Base-by-base conservation (phyloP, 2,113 vertebrate genomes). In the Casuarius casuarius region DNA sequence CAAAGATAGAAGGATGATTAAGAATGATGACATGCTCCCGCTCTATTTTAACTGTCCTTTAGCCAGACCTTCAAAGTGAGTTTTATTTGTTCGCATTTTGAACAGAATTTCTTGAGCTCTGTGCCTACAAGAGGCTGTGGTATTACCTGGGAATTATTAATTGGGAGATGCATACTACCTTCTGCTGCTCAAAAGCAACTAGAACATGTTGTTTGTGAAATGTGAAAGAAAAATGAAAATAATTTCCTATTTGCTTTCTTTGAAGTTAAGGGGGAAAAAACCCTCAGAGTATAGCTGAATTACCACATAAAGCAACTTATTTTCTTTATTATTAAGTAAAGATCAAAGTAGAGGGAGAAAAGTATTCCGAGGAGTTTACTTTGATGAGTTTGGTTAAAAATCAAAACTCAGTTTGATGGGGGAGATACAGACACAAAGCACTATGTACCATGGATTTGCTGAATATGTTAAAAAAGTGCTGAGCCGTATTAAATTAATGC, bases 401-500 rank as follows among this genome's bases (percentile, higher is more conserved):
- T 95, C 91, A 93, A 92, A 95, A 90, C 95, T 91, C 80, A 19
- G 90, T 97, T 96, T 97, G 89, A 92, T 93, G 92, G n/a, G 79
- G 79, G 81, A 96, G 90, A 89, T 94, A 72, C 49, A 94, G 70
- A 94, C 87, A 91, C 76, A 90, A 91, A 97, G 79, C 59, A 40
- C 92, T 78, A 7, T 78, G 77, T 89, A 84, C 97, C 93, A 89
- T 0, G 4, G 91, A 94, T 96, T 97, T 97, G 97, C 97, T 98
- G 97, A 97, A 96, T 94, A 94, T 26, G 90, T 97, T 90, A 74
- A 76, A 93, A 96, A 97, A 97, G 83, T 97, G 97, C 97, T 97
- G 97, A 97, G 67, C 75, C 80, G 91, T 79, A 91, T 96, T 96
- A 96, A 97, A 97, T 97, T 96, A 97, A 98, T 96, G 96, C 97